phyloP scores from a whole-genome alignment of 1,140 invertebrate genomes.

The Atta texana region DNA sequence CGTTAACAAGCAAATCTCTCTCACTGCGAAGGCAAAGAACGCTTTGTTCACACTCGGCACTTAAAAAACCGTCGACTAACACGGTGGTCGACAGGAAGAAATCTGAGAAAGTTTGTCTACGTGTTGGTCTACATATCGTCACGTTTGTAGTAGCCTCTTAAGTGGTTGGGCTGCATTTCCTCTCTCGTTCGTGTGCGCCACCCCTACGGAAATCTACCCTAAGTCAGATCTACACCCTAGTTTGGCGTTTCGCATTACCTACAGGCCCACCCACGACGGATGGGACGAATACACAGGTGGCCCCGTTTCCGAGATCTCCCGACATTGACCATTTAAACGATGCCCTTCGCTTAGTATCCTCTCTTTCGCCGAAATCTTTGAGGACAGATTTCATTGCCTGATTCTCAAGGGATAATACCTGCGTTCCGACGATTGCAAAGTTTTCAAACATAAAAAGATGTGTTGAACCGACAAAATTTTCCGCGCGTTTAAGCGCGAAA shows the following conservation, averaged over 20 bases:
- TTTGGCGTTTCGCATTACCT: slow-evolving; percentile 73
- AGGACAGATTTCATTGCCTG: slow-evolving; percentile 18
- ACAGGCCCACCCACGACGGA: slow-evolving; percentile 70
- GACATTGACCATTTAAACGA: slow-evolving; percentile 22
- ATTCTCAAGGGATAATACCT: slow-evolving; percentile 29
- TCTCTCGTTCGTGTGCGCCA: not conserved
- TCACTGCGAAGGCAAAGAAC: slow-evolving; percentile 41
- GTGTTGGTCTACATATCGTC: slow-evolving; percentile 57
- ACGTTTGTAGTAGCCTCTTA: slow-evolving; percentile 61
- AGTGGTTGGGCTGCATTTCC: slow-evolving; percentile 47
- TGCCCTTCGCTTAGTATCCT: slow-evolving; percentile 4
- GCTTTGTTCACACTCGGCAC: slow-evolving; percentile 43
- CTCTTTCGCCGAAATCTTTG: slow-evolving; percentile 21
- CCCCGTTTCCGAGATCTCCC: slow-evolving; percentile 59
- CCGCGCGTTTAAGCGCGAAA: slow-evolving; percentile 39
- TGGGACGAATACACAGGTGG: slow-evolving; percentile 73
- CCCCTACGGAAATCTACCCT: slow-evolving; percentile 64
- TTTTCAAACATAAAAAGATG: slow-evolving; percentile 36
- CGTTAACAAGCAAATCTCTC: not conserved
- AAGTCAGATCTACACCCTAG: slow-evolving; percentile 44
- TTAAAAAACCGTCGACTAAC: slow-evolving; percentile 6
- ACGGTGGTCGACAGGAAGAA: slow-evolving; percentile 42
- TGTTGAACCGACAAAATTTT: slow-evolving; percentile 52
- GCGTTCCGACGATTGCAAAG: not conserved
- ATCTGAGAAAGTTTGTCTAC: slow-evolving; percentile 60